Percentiles rank a stretch among this genome's conserved stretches.
phyloP scores from a whole-genome alignment of 2,113 vertebrate species.

The Genyomyrus donnyi region DNA sequence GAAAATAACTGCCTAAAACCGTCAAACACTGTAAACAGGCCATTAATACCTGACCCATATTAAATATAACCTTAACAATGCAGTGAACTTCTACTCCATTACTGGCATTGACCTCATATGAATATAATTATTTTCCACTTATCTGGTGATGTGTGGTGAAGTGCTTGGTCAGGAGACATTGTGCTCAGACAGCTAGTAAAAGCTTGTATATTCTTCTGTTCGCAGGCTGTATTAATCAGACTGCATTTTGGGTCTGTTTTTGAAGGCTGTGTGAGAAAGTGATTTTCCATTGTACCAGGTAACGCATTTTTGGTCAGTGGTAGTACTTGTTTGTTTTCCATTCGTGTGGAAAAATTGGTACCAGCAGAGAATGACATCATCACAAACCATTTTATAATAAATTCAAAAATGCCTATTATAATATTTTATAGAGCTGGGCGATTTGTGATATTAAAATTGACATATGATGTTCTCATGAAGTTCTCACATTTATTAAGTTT shows the following conservation, averaged over 20 bases:
- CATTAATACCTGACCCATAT: background rate
- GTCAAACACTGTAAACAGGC: slow-evolving; percentile 25
- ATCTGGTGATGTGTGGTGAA: slow-evolving; percentile 28
- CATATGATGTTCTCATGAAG: no score
- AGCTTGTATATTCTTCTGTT: background rate
- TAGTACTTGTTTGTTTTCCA: background rate
- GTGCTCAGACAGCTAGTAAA: slow-evolving; percentile 9
- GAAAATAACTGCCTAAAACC: slow-evolving; percentile 9
- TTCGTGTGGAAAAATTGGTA: background rate
- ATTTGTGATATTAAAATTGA: background rate
- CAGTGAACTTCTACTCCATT: slow-evolving; percentile 7
- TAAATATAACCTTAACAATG: slow-evolving; percentile 11
- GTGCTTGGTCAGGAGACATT: slow-evolving; percentile 21
- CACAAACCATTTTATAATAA: background rate
- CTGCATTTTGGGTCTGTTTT: background rate
- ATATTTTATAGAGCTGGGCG: background rate
- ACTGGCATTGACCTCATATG: slow-evolving; percentile 15
- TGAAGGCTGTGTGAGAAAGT: background rate
- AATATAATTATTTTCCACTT: slow-evolving; percentile 16
- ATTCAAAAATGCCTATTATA: background rate
- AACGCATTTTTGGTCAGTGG: background rate
- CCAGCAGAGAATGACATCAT: background rate
- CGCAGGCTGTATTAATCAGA: slow-evolving; percentile 1
- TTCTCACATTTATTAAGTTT: no score
- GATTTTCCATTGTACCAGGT: background rate